Evolutionary conservation across 2,888 invertebrate species (phyloP), one percentile per base, ranked within the genome.

Genomic region (Leptopterna dolabrata): DNA sequence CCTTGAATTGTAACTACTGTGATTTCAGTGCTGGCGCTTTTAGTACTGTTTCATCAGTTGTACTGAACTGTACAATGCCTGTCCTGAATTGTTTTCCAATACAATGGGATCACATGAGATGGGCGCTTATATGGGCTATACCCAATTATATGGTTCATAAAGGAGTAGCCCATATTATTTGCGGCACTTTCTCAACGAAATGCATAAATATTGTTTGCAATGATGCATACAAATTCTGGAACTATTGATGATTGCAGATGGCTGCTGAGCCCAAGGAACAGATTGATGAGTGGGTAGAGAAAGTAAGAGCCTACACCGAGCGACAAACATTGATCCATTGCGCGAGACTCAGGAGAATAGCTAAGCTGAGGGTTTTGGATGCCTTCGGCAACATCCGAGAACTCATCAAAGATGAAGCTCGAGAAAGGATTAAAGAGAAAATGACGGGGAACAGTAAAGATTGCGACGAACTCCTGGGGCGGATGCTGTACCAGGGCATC

Each of bases 241-340:
- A 36, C 36, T n/a, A 7, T 7, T 36, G 36, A 4, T 36, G 36
- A 2, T 36, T 51, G 11, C 27, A 83, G 83, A 24, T 83, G 9
- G 63, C 45, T 27, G 14, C 41, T 0, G 76, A 76, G n/a, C 76
- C 85, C 7, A 85, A 45, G 13, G 47, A 85, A 11, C n/a, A 27
- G 29, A 47, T 85, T 19, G 85, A 85, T 47, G 85, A 85, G 16
- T 85, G 85, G 85, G 51, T 85, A 3, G 85, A 85, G 29, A 41
- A 45, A 47, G 43, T 85, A 1, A 14, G 85, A 76, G 85, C 85
- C 16, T 71, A 30, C 76, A 73, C 47, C 19, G 85, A 85, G 27
- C 24, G 73, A 14, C 27, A 76, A 14, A 85, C 85, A 9, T 16
- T 16, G 4, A 85, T 85, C 24, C 30, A 43, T 0, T 45, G 36